Base-by-base conservation (phyloP, 2,888 invertebrate genomes). In the Meliscaeva auricollis region DNA sequence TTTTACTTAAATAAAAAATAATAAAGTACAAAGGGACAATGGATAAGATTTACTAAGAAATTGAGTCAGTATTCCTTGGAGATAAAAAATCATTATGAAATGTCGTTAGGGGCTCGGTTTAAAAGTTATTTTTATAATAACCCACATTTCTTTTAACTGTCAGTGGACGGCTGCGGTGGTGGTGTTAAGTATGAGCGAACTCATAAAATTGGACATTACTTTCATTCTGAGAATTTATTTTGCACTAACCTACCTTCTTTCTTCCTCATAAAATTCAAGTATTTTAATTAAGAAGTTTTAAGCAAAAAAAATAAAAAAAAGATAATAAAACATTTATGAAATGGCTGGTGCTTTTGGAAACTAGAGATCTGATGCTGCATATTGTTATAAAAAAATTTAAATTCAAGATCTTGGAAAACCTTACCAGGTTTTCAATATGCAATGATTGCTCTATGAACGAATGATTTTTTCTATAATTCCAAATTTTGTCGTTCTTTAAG, bases 21-120 rank as follows among this genome's bases (percentile, higher is more conserved):
- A n/a, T n/a, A n/a, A n/a, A n/a, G n/a, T n/a, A 64, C 64, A 64
- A 64, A 64, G 64, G 64, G 20, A 64, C 64, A 64, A 44, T 30
- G 46, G 26, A 17, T 2, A 46, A 46, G 44, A 30, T 64, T 64
- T 46, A 46, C 30, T 46, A 11, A 64, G 17, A 64, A 64, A 6
- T 32, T 48, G 20, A 30, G 20, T 64, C 48, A 15, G 30, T 44
- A 15, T 62, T 62, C 13, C 6, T 62, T 26, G 26, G 6, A 48
- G 13, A 32, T 64, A 7, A 3, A 6, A 2, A 11, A 26, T 52
- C 11, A n/a, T n/a, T n/a, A n/a, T n/a, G 0, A 41, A 9, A 22
- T 62, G 44, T 60, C n/a, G 60, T 60, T 44, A 44, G 13, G 46
- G 46, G 30, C 48, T 32, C 13, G 20, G 17, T 48, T 46, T 48